A percentile compares a stretch with the other conserved stretches of the same genome.
Conservation (phyloP, 1,140 invertebrate genomes). For the Plodia interpunctella region DNA sequence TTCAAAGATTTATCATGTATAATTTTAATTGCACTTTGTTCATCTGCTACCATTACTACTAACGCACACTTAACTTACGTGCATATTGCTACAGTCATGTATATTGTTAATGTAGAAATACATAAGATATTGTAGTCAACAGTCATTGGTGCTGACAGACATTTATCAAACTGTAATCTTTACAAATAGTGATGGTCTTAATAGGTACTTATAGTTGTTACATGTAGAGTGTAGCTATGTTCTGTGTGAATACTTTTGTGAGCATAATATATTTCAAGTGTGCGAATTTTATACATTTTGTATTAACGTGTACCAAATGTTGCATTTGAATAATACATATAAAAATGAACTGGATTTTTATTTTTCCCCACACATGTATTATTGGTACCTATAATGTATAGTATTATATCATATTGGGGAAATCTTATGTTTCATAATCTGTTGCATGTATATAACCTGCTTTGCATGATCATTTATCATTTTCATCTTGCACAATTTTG, state of each 20-base stretch:
- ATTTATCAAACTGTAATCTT: constrained; percentile 15
- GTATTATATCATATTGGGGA: background rate
- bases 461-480: constrained; percentile 3
- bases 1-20: constrained; percentile 8
- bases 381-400: constrained; percentile 13
- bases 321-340: constrained; percentile 72
- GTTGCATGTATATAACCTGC: background rate
- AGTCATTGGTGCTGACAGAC: constrained; percentile 21
- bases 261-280: constrained; percentile 45
- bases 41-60: constrained; percentile 34
- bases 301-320: constrained; percentile 70
- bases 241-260: constrained; percentile 51
- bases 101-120: background rate
- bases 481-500: background rate
- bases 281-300: constrained; percentile 73
- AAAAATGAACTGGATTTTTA: constrained; percentile 54
- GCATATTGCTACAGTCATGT: background rate
- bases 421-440: background rate
- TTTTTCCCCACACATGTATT: constrained; percentile 28
- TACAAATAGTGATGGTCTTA: constrained; percentile 12
- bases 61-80: constrained; percentile 17
- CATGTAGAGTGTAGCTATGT: constrained; percentile 38
- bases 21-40: constrained; percentile 17
- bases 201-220: constrained; percentile 17
- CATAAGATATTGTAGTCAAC: constrained; percentile 12